Evolutionary conservation across 2,113 vertebrate genomes (phyloP).

Genomic region (Passer montanus): DNA sequence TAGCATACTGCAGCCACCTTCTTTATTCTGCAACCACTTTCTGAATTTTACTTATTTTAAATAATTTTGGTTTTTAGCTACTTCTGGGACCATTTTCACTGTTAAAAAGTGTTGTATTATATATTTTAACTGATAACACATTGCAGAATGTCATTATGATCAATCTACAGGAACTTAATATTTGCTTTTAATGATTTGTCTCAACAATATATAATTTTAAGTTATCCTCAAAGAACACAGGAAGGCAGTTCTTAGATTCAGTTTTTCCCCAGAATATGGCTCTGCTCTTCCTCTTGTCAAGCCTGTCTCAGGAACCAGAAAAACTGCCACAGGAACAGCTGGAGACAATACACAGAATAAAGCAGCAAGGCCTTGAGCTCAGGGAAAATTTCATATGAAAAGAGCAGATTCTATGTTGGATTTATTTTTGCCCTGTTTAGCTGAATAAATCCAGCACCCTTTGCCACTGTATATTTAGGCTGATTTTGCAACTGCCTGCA

Average conservation of each 20-base stretch:
- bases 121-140: not conserved
- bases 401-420: not conserved
- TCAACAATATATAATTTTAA: not conserved
- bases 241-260: not conserved
- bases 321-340: not conserved
- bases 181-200: not conserved
- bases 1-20: not conserved
- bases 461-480: not conserved
- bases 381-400: not conserved
- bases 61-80: not conserved
- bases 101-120: not conserved
- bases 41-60: not conserved
- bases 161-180: not conserved
- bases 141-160: not conserved
- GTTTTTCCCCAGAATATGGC: not conserved
- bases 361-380: not conserved
- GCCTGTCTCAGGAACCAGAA: not conserved
- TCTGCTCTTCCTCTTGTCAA: not conserved
- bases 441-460: not conserved
- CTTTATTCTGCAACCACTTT: not conserved
- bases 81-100: not conserved
- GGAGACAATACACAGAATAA: not conserved
- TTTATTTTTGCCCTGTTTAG: not conserved
- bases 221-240: not conserved
- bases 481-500: not conserved